Evolutionary conservation across 2,113 vertebrate genomes (phyloP).

Genomic region (Thomomys bottae): DNA sequence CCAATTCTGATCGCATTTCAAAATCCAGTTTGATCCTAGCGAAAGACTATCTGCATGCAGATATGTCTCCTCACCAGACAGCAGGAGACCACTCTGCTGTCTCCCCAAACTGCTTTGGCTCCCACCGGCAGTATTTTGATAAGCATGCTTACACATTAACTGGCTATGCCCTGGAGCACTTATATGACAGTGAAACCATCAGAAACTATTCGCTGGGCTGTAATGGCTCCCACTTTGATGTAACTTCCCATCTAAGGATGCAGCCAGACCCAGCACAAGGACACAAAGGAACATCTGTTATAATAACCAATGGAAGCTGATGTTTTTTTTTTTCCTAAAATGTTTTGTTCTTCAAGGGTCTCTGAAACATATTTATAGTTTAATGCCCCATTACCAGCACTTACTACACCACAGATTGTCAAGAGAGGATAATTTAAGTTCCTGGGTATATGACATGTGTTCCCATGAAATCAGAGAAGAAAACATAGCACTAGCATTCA

Average conservation of each 20-base stretch:
- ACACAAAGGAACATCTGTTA: slow-evolving; percentile 97
- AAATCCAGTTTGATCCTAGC: slow-evolving; percentile 88
- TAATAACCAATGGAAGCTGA: slow-evolving; percentile 99
- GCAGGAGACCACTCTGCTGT: slow-evolving; percentile 86
- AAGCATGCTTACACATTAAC: slow-evolving; percentile 95
- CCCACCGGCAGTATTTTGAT: slow-evolving; percentile 94
- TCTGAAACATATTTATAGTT: slow-evolving; percentile 83
- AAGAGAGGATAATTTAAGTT: slow-evolving; percentile 78
- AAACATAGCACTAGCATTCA: slow-evolving; percentile 67
- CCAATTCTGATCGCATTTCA: slow-evolving; percentile 90
- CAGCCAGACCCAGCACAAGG: slow-evolving; percentile 92
- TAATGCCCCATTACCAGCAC: slow-evolving; percentile 84
- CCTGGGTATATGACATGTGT: slow-evolving; percentile 74
- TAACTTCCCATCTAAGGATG: slow-evolving; percentile 95
- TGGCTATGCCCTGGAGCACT: slow-evolving; percentile 95
- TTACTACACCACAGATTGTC: slow-evolving; percentile 83
- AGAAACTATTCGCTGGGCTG: slow-evolving; percentile 93
- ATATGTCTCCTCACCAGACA: slow-evolving; percentile 90
- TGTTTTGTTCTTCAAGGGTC: slow-evolving; percentile 81
- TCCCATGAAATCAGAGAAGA: slow-evolving; percentile 66
- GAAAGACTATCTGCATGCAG: slow-evolving; percentile 94
- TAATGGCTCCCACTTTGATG: slow-evolving; percentile 92
- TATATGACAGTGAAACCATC: slow-evolving; percentile 94
- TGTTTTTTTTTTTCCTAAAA: slow-evolving; percentile 81
- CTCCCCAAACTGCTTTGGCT: slow-evolving; percentile 92